Evolutionary conservation across 92 coral and sea anemone genomes (phyloP), one percentile per base, ranked within the genome.

Genomic region (Anthopleura xanthogrammica): DNA sequence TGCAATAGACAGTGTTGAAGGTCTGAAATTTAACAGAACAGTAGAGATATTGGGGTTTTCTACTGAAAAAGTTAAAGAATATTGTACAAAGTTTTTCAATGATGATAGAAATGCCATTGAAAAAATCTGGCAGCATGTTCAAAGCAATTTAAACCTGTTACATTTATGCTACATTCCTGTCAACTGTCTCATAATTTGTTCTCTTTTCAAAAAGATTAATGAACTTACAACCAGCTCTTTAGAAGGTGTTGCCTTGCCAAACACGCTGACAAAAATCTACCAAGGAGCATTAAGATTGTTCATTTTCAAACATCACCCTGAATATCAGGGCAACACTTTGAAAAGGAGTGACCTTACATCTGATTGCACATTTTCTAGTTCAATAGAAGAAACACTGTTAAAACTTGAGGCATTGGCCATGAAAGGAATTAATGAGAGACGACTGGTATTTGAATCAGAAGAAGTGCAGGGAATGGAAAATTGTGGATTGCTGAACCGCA

Each of bases 1-100:
- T 76, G 92, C 74, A 2, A 56, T 79, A 7, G 76, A 83, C n/a
- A 77, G 85, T 80, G 76, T 79, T 52, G 75, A 50, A 17, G 48
- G 40, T 17, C 56, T 86, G 19, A 3, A 23, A 5, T 85, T 85
- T 50, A 83, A 91, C 29, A 58, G 90, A 50, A 23, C 12, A 60
- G 90, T 86, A 57, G 94, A 88, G 62, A 91, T 91, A 11, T 16
- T 88, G 74, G 92, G 94, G 13, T 91, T 91, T 56, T 85, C 91
- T 1, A 81, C 77, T 16, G 88, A 91, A 23, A 80, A 83, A 74
- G 87, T 88, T 6, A 42, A 82, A 52, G 46, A 79, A 56, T 91
- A 91, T 79, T 83, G 89, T 48, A 8, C 16, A 42, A 82, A 76
- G 20, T 88, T 81, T 48, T 85, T 62, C 80, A 13, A 43, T 1